phyloP scores from a whole-genome alignment of 2,113 vertebrate species.

The Aptenodytes patagonicus region DNA sequence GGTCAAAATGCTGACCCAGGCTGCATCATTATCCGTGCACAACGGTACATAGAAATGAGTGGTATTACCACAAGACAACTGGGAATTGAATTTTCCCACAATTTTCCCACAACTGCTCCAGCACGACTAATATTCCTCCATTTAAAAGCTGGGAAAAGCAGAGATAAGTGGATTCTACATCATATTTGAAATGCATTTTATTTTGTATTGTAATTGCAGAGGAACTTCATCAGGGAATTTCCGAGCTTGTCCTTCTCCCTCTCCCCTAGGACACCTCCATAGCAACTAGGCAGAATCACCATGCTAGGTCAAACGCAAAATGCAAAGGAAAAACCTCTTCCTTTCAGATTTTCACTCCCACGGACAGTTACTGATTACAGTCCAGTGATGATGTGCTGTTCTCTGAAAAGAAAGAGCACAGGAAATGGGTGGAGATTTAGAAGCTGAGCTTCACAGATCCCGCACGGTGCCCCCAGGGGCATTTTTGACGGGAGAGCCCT shows the following conservation, averaged over 20 bases:
- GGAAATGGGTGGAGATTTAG: neutral
- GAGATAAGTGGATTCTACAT: neutral
- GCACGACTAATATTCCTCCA: neutral
- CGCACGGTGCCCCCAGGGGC: neutral
- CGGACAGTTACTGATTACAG: neutral
- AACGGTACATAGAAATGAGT: neutral
- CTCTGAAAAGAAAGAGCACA: neutral
- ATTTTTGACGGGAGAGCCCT: neutral
- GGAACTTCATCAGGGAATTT: neutral
- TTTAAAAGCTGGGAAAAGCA: neutral
- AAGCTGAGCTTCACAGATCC: neutral
- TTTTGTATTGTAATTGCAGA: neutral
- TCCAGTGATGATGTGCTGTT: neutral
- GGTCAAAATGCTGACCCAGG: neutral
- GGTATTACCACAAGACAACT: neutral
- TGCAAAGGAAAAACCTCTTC: neutral
- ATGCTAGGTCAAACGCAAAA: neutral
- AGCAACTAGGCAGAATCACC: neutral
- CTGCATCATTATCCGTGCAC: neutral
- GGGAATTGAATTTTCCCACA: neutral
- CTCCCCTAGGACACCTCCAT: neutral
- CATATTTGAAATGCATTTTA: neutral
- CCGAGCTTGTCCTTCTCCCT: neutral
- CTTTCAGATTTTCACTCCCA: neutral
- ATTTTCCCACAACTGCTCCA: neutral